Evolutionary conservation across 2,888 invertebrate genomes (phyloP).

Genomic region (Kuschelorhynchus macadamiae): DNA sequence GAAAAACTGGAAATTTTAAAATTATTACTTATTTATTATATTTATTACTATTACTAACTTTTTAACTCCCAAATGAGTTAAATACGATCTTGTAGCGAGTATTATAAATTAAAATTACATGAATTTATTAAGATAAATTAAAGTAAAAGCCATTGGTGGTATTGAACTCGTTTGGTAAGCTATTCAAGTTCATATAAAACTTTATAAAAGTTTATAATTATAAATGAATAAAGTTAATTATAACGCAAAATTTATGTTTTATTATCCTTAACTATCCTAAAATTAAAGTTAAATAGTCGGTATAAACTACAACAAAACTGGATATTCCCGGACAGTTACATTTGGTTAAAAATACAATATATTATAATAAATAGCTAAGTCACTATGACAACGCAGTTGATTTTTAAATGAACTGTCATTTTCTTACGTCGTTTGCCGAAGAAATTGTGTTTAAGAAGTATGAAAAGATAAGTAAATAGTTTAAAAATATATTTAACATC

Average conservation of each 20-base stretch:
- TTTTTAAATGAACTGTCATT: too few species aligned
- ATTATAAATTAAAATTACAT: constrained; percentile 56
- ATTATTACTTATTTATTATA: constrained; percentile 64
- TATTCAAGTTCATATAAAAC: constrained; percentile 67
- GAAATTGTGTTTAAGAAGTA: too few species aligned
- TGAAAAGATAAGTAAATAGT: too few species aligned
- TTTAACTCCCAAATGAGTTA: constrained; percentile 60
- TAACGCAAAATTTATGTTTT: constrained; percentile 66
- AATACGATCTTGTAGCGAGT: constrained; percentile 58
- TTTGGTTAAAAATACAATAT: too few species aligned
- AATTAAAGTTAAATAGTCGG: too few species aligned
- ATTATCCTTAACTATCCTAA: too few species aligned
- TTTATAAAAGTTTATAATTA: constrained; percentile 71
- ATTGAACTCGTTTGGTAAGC: constrained; percentile 63
- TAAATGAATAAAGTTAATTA: constrained; percentile 71
- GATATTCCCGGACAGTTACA: too few species aligned
- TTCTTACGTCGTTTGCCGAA: too few species aligned
- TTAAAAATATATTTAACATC: too few species aligned
- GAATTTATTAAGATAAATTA: constrained; percentile 54
- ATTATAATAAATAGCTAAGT: too few species aligned
- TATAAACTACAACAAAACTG: too few species aligned
- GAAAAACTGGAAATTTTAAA: constrained; percentile 59
- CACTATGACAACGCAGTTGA: too few species aligned
- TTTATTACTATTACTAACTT: constrained; percentile 61
- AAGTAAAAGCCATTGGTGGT: constrained; percentile 49